These are phyloP conservation scores for Todus mexicanus DNA, from an alignment of 2,797 vertebrate species.

Conservation along the genomic window DNA sequence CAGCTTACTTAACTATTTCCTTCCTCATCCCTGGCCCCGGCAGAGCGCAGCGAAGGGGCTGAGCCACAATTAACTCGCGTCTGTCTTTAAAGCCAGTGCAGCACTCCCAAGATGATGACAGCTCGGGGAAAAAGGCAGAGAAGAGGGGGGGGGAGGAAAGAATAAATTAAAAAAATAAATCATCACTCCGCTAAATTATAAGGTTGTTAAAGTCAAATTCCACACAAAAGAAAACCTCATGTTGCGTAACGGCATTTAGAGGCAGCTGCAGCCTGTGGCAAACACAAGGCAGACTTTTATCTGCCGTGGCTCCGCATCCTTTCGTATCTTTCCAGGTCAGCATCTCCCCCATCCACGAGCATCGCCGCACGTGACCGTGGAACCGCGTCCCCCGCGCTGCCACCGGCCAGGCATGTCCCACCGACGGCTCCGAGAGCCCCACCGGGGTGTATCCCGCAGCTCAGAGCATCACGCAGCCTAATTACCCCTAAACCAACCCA, in stretches of 20 bases:
- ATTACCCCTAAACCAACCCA: background rate
- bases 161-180: background rate
- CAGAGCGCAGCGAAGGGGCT: background rate
- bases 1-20: background rate
- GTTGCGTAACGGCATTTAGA: background rate
- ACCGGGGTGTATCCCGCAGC: background rate
- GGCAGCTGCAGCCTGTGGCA: background rate
- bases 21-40: background rate
- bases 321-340: background rate
- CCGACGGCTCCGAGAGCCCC: fast-evolving
- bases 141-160: too few species aligned
- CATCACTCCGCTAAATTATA: background rate
- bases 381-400: fast-evolving
- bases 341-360: background rate
- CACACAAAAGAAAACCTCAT: background rate
- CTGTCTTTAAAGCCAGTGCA: background rate
- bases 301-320: background rate
- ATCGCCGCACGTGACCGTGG: background rate
- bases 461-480: fast-evolving
- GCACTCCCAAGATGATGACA: background rate
- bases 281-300: background rate
- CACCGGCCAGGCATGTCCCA: fast-evolving
- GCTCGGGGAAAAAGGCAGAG: background rate
- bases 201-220: background rate
- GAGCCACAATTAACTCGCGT: background rate